phyloP scores from a whole-genome alignment of 2,888 invertebrate genomes.

The Deilephila elpenor region DNA sequence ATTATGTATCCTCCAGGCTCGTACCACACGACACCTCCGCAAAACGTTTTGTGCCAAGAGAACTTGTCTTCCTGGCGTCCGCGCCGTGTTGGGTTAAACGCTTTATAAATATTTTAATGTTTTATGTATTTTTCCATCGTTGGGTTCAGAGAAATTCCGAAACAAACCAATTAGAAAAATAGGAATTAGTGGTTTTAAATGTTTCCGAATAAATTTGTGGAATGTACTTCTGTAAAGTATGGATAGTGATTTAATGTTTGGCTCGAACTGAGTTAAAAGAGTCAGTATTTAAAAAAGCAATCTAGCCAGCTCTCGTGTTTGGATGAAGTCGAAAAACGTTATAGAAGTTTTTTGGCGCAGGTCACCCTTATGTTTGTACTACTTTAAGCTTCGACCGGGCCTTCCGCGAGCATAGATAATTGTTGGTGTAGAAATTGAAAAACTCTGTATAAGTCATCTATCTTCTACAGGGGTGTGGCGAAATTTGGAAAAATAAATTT shows the following conservation, averaged over 20 bases:
- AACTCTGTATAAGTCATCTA: background rate
- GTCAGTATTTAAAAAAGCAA: background rate
- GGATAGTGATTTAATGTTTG: background rate
- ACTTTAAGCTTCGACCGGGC: background rate
- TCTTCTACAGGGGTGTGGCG: no score
- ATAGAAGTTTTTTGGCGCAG: slow-evolving; percentile 6
- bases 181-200: background rate
- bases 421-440: background rate
- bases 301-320: background rate
- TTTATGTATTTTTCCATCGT: background rate
- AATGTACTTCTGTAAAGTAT: background rate
- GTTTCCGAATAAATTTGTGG: background rate
- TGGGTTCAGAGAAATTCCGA: background rate
- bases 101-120: background rate
- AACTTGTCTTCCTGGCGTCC: background rate
- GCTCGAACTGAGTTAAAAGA: background rate
- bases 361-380: background rate
- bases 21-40: background rate
- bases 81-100: slow-evolving; percentile 1
- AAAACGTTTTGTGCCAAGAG: background rate
- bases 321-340: slow-evolving; percentile 1
- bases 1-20: background rate
- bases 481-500: no score
- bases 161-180: background rate
- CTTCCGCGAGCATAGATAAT: background rate